Base-by-base conservation (phyloP, 1,140 invertebrate genomes). In the Drepana arcuata region DNA sequence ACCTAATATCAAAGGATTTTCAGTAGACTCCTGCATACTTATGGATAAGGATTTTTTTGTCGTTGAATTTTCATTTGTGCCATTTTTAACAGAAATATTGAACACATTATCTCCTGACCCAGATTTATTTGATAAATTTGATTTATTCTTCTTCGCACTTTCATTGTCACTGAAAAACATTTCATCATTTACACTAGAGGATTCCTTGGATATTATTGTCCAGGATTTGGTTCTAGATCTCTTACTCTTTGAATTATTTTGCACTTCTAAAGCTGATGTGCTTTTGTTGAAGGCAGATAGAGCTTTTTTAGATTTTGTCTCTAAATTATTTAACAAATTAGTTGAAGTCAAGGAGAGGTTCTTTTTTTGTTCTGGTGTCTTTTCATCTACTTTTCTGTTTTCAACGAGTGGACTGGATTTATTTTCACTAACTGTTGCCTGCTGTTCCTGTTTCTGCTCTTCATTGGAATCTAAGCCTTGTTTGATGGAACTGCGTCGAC, bases 111-210 rank as follows among this genome's bases (percentile, higher is more conserved):
- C 48, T 13, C 42, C 47, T 27, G 50, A 53, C 3, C 36, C 41
- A 11, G 31, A 41, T n/a, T 18, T 48, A 28, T 41, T 54, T 16
- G 41, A 12, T 23, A 34, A 16, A 15, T 50, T 33, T 16, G 25
- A 30, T 48, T 66, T 48, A 28, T 55, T 60, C 29, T 63, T 64
- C 33, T 56, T 71, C 14, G 26, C 29, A n/a, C 30, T 49, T 34
- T 75, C 71, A 59, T 53, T 75, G 13, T 72, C 71, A 59, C 71
- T 72, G 16, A 50, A 56, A 44, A 68, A 70, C 2, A 45, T 41
- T 28, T 14, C 44, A 14, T 67, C 54, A 39, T 45, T 50, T 29
- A 12, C 4, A 32, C 34, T 15, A 11, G 18, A 21, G 9, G 18
- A 21, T 21, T 30, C 24, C 12, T 25, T n/a, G 14, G 46, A 14